phyloP scores from a whole-genome alignment of 1,140 invertebrate genomes.

The Drosophila subobscura region DNA sequence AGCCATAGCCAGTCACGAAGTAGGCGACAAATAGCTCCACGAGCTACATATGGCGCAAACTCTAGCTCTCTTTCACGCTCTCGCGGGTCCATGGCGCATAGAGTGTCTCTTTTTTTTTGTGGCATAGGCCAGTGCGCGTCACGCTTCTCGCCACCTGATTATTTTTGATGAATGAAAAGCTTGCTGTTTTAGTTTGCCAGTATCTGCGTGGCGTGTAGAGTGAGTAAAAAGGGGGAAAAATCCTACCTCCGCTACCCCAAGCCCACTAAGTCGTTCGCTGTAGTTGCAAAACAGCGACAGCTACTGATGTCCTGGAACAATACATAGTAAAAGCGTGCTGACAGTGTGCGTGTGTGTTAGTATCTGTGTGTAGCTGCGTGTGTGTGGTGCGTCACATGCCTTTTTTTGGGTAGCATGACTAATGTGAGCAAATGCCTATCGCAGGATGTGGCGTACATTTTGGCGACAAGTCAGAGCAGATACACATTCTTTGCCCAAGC shows the following conservation, averaged over 20 bases:
- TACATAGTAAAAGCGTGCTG: slow-evolving; percentile 53
- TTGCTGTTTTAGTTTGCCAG: slow-evolving; percentile 65
- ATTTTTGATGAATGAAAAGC: slow-evolving; percentile 80
- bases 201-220: slow-evolving; percentile 40
- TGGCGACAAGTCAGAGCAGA: slow-evolving; percentile 76
- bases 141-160: slow-evolving; percentile 51
- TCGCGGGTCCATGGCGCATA: not conserved
- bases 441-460: slow-evolving; percentile 69
- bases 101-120: not conserved
- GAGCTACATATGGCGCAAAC: slow-evolving; percentile 66
- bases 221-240: slow-evolving; percentile 1
- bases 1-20: slow-evolving; percentile 31
- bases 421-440: slow-evolving; percentile 74
- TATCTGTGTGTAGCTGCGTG: not conserved
- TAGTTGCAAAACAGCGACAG: slow-evolving; percentile 42
- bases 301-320: slow-evolving; percentile 23
- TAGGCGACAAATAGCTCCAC: slow-evolving; percentile 65
- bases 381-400: slow-evolving; percentile 66
- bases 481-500: slow-evolving; percentile 58
- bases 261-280: slow-evolving; percentile 25
- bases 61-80: slow-evolving; percentile 39
- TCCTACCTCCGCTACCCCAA: not conserved
- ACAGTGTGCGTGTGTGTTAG: not conserved
- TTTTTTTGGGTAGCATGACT: slow-evolving; percentile 78
- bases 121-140: not conserved